Evolutionary conservation across 2,888 invertebrate genomes (phyloP), one percentile per base, ranked within the genome.

Genomic region (Heliconius hortense): DNA sequence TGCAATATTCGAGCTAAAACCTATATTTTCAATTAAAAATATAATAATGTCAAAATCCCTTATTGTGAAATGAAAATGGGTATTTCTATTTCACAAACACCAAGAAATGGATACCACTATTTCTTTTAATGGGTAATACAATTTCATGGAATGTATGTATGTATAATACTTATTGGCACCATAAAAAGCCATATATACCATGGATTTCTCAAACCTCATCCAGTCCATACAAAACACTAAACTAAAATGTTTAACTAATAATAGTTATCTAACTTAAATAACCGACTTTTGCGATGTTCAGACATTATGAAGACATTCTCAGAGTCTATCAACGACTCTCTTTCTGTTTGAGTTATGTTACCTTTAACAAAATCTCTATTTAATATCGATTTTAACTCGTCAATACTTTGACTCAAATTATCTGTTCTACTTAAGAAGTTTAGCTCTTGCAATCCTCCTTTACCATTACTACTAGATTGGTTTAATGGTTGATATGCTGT

Each of bases 241-340:
- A 72, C 76, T 77, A 79, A 66, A 64, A 77, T 70, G 10, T 18
- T n/a, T 39, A 66, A 66, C 75, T 80, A 82, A 79, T 80, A 83
- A 73, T 77, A 79, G 80, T 87, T 84, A 39, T 86, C 84, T 76
- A 87, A 81, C 77, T 84, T 85, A 72, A 86, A 85, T 26, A 87
- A 80, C 80, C 88, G 87, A 80, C 87, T 87, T 75, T 87, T 80
- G 60, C 88, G 84, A 78, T 88, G 85, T 79, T 94, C 93, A 0
- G 93, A 90, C 56, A 88, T 28, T 53, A 93, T 94, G 74, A 94
- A 94, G 4, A 88, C 79, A 79, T 94, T 94, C 72, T 93, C 92
- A 0, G 93, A 88, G 13, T 86, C 83, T 74, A 94, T 87, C 28
- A 94, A 79, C 1, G 91, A 87, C 66, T 93, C 93, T 67, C 87